phyloP scores from a whole-genome alignment of 1,140 invertebrate species.

The Chionoecetes opilio region DNA sequence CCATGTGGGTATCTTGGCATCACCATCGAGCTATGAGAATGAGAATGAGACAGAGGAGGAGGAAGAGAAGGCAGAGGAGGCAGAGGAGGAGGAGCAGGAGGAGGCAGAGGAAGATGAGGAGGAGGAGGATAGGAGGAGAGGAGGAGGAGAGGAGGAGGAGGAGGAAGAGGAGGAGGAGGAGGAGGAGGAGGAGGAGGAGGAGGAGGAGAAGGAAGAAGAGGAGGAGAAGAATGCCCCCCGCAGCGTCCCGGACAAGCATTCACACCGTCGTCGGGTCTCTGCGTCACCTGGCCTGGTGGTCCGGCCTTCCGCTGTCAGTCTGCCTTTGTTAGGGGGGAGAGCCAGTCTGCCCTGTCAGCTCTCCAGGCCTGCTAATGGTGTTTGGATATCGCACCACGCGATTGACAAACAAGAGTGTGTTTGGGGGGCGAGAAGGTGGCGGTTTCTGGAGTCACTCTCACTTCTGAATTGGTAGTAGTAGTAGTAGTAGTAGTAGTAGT shows the following conservation, averaged over 20 bases:
- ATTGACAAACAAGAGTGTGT: conserved; percentile 76
- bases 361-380: conserved; percentile 77
- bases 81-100: too few species aligned
- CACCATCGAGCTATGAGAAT: not conserved
- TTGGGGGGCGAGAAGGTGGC: conserved; percentile 35
- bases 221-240: conserved; percentile 39
- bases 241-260: conserved; percentile 65
- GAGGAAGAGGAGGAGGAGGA: conserved; percentile 10
- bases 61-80: too few species aligned
- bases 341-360: conserved; percentile 68
- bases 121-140: too few species aligned
- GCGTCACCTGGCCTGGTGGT: conserved; percentile 74
- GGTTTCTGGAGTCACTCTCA: conserved; percentile 23
- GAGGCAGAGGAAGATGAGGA: too few species aligned
- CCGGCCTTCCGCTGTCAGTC: conserved; percentile 77
- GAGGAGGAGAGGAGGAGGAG: not conserved
- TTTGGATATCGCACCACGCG: conserved; percentile 76
- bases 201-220: not conserved
- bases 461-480: not conserved
- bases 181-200: conserved; percentile 10
- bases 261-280: conserved; percentile 58
- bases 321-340: conserved; percentile 69
- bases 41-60: too few species aligned
- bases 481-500: too few species aligned
- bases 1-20: conserved; percentile 45